Evolutionary conservation across 2,888 invertebrate species (phyloP).

Genomic region (Argyresthia albistria): DNA sequence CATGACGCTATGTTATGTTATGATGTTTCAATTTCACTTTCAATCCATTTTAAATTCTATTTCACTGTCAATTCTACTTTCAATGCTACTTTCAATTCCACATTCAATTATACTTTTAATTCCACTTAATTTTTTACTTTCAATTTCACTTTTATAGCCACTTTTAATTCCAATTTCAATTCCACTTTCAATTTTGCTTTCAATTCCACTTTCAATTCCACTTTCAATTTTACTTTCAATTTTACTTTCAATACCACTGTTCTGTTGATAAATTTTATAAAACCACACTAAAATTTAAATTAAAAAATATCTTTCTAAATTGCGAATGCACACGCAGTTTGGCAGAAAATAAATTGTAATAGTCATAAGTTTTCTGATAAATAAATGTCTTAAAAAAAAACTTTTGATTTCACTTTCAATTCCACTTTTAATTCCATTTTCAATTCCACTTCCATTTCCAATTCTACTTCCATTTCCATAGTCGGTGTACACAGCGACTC

Average conservation of each 20-base stretch:
- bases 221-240: not conserved
- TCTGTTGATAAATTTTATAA: not conserved
- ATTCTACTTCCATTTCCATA: slow-evolving; percentile 7
- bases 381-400: no score
- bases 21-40: no score
- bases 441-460: not conserved
- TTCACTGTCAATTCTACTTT: no score
- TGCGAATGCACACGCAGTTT: no score
- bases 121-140: not conserved
- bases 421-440: not conserved
- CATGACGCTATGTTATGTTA: no score
- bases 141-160: slow-evolving; percentile 6
- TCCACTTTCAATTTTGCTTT: not conserved
- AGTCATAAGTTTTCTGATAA: no score
- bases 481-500: slow-evolving; percentile 25
- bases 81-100: no score
- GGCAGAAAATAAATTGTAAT: no score
- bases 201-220: not conserved
- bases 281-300: no score
- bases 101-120: not conserved
- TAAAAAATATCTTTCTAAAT: no score
- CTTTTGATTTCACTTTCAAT: not conserved
- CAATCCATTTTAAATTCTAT: no score
- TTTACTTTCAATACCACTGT: not conserved
- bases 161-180: not conserved